phyloP scores from a whole-genome alignment of 1,140 invertebrate genomes.

The Achroia grisella region DNA sequence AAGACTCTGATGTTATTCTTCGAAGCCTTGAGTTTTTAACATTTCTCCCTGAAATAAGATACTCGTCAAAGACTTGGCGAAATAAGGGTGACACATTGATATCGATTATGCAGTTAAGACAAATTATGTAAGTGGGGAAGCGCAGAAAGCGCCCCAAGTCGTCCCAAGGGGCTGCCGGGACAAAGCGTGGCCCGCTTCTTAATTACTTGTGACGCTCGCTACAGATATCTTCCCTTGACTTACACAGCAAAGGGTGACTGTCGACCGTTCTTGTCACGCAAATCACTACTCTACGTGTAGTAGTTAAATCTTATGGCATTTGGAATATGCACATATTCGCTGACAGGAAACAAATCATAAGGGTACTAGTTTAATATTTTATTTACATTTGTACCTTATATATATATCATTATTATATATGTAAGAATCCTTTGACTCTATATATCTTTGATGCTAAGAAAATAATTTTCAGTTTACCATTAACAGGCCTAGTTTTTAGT shows the following conservation, averaged over 20 bases:
- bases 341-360: too few relatives aligned
- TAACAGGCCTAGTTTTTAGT: too few relatives aligned
- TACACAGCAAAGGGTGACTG: constrained; percentile 36
- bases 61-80: constrained; percentile 32
- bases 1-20: too few relatives aligned
- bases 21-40: too few relatives aligned
- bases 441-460: too few relatives aligned
- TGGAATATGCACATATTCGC: too few relatives aligned
- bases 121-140: constrained; percentile 55
- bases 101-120: constrained; percentile 64
- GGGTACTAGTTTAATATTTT: too few relatives aligned
- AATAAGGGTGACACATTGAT: constrained; percentile 40
- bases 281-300: constrained; percentile 12
- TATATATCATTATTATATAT: too few relatives aligned
- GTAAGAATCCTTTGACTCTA: too few relatives aligned
- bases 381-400: too few relatives aligned
- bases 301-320: background rate
- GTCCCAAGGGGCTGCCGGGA: constrained; percentile 29
- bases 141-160: constrained; percentile 27
- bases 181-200: constrained; percentile 49
- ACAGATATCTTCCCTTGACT: constrained; percentile 44
- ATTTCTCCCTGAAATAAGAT: too few relatives aligned
- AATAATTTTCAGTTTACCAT: too few relatives aligned
- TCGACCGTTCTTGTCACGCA: background rate
- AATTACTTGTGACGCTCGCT: constrained; percentile 53